Evolutionary conservation across 2,113 vertebrate genomes (phyloP).

Genomic region (Lamprologus ornatipinnis): DNA sequence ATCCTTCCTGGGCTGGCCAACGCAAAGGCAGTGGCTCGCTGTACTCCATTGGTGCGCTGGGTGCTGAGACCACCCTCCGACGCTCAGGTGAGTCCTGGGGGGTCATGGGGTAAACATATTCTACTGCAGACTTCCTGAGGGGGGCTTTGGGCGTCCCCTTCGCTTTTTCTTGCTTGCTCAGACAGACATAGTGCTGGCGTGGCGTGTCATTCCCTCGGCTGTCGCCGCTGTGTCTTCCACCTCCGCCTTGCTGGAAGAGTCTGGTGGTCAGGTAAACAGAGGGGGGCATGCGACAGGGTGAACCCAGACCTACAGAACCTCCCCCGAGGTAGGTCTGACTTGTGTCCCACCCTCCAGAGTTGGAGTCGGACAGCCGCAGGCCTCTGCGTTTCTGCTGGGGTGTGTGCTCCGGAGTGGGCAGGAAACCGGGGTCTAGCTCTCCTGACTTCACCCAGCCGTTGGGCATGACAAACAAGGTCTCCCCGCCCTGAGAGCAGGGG

Average conservation of each 20-base stretch:
- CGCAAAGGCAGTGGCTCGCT: conserved; percentile 72
- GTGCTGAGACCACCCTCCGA: conserved; percentile 87
- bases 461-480: conserved; percentile 86
- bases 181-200: conserved; percentile 74
- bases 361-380: conserved; percentile 75
- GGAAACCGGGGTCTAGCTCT: conserved; percentile 85
- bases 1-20: conserved; percentile 81
- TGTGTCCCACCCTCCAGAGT: conserved; percentile 83
- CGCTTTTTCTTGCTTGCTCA: conserved; percentile 70
- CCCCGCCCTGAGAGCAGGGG: conserved; percentile 66
- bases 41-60: conserved; percentile 75
- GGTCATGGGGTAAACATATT: conserved; percentile 80
- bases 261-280: conserved; percentile 75
- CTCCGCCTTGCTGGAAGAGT: conserved; percentile 67
- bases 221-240: conserved; percentile 48
- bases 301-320: conserved; percentile 61
- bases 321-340: conserved; percentile 80
- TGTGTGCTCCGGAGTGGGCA: conserved; percentile 94
- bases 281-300: conserved; percentile 65
- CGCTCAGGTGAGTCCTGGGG: conserved; percentile 85
- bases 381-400: conserved; percentile 88
- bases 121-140: conserved; percentile 76
- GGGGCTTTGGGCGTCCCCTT: conserved; percentile 60
- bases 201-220: conserved; percentile 55
- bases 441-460: conserved; percentile 87